Evolutionary conservation across 2,888 invertebrate genomes (phyloP).

Genomic region (Agonopterix alstromeriana): DNA sequence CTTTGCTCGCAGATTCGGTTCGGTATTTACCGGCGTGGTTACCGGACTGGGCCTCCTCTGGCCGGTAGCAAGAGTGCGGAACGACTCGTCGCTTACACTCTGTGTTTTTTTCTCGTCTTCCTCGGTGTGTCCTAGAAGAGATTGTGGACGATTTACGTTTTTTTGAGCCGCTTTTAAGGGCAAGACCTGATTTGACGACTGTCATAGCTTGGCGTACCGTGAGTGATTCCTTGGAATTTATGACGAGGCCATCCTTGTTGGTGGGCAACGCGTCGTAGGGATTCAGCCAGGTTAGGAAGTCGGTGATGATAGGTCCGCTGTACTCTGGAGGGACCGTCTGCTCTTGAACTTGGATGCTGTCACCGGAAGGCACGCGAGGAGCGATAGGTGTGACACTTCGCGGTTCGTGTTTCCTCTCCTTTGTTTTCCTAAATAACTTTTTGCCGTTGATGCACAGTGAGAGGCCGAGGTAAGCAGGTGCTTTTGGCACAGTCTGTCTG

Average conservation of each 20-base stretch:
- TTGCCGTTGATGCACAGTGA: constrained; percentile 83
- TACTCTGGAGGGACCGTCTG: constrained; percentile 66
- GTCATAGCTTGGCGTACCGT: constrained; percentile 71
- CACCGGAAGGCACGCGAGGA: constrained; percentile 43
- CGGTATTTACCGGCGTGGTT: constrained; percentile 49
- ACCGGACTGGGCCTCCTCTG: constrained; percentile 37
- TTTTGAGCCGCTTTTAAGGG: constrained; percentile 53
- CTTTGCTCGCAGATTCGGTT: constrained; percentile 61
- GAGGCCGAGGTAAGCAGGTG: constrained; percentile 87
- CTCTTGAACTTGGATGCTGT: constrained; percentile 27
- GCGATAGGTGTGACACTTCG: constrained; percentile 42
- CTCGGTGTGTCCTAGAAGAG: constrained; percentile 68
- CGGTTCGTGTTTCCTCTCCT: constrained; percentile 53
- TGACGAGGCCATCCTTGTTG: constrained; percentile 52
- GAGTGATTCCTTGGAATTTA: constrained; percentile 49
- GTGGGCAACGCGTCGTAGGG: constrained; percentile 59
- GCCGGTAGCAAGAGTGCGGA: constrained; percentile 62
- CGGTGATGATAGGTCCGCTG: constrained; percentile 81
- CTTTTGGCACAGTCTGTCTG: constrained; percentile 85
- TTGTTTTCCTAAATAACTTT: constrained; percentile 71
- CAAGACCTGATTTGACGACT: constrained; percentile 60
- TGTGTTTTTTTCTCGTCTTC: constrained; percentile 63
- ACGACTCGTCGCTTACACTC: constrained; percentile 57
- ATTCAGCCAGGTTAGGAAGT: constrained; percentile 81
- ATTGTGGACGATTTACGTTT: constrained; percentile 70